Conservation (phyloP, 2,888 invertebrate genomes). For the Elegia similella region DNA sequence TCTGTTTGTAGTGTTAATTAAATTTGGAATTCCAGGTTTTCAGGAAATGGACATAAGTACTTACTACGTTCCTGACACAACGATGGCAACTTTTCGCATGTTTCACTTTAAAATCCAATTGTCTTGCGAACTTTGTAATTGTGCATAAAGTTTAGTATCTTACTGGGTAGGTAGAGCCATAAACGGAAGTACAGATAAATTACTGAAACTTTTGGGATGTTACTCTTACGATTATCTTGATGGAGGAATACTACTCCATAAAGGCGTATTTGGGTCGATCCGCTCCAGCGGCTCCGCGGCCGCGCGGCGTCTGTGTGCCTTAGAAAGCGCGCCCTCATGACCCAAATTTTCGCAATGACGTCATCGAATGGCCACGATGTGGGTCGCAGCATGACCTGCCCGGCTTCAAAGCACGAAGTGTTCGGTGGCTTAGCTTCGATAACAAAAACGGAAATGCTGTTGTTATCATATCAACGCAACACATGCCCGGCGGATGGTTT, state of each 20-base stretch:
- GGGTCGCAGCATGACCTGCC: constrained; percentile 50
- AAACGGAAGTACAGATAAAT: no score
- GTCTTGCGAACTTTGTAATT: not conserved
- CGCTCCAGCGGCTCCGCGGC: constrained; percentile 21
- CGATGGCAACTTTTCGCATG: not conserved
- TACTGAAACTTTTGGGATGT: no score
- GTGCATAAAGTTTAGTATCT: no score
- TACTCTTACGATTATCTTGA: not conserved
- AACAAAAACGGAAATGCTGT: not conserved
- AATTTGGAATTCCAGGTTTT: no score
- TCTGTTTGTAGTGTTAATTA: no score
- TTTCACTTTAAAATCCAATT: not conserved
- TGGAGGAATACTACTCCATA: constrained; percentile 3
- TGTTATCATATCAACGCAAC: not conserved
- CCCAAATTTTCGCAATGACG: constrained; percentile 73
- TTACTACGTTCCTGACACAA: no score
- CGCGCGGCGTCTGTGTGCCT: constrained; percentile 40
- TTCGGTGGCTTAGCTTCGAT: not conserved
- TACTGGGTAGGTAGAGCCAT: no score
- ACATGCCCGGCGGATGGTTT: not conserved
- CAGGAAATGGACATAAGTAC: no score
- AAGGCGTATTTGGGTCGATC: constrained; percentile 22
- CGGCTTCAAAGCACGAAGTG: constrained; percentile 36
- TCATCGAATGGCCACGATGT: constrained; percentile 66
- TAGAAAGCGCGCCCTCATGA: constrained; percentile 61